Evolutionary conservation across 2,113 vertebrate genomes (phyloP).

Genomic region (Gyps fulvus): DNA sequence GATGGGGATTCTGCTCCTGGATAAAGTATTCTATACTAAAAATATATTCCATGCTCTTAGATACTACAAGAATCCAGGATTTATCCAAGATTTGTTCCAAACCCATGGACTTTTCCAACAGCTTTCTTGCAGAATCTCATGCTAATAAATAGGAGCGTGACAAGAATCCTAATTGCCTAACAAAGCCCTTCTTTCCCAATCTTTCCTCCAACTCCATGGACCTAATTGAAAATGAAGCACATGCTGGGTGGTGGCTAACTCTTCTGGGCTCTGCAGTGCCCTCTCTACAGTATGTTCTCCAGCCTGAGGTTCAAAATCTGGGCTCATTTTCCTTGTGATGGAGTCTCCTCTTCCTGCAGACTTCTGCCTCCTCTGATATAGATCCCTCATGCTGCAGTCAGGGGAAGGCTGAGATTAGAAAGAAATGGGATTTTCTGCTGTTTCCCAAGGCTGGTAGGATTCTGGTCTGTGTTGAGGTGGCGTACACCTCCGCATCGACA

Average conservation of each 20-base stretch:
- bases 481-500: rapidly evolving
- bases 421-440: background rate
- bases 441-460: background rate
- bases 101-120: background rate
- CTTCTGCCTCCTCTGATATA: background rate
- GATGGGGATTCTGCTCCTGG: background rate
- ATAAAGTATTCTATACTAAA: background rate
- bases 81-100: background rate
- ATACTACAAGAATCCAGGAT: background rate
- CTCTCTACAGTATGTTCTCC: background rate
- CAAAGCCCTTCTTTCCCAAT: background rate
- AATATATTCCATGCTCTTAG: background rate
- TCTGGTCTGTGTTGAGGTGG: background rate
- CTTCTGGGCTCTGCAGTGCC: too few relatives aligned
- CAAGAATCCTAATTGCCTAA: background rate
- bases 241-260: background rate
- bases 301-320: background rate
- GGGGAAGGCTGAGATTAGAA: background rate
- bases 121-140: background rate
- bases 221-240: background rate
- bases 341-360: background rate
- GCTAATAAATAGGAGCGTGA: background rate
- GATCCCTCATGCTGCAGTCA: background rate
- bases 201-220: background rate
- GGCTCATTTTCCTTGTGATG: background rate